Conservation (phyloP, 2,888 invertebrate genomes). For the Drosophila picticornis region DNA sequence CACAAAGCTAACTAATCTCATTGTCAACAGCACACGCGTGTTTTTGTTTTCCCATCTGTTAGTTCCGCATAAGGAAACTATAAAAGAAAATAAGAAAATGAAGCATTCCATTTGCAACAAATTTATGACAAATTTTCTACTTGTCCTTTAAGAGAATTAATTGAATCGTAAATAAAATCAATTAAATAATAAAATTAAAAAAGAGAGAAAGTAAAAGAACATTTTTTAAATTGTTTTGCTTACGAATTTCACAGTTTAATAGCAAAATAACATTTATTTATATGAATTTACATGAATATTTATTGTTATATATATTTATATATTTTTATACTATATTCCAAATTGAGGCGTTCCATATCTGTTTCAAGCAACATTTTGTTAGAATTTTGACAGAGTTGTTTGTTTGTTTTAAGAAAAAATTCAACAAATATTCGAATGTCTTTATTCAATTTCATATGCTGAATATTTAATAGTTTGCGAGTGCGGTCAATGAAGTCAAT, state of each 20-base stretch:
- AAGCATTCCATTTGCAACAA: neutral
- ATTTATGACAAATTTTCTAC: neutral
- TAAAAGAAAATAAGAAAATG: neutral
- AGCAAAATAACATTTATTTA: neutral
- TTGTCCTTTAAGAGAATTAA: neutral
- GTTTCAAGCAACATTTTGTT: neutral
- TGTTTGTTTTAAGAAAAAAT: neutral
- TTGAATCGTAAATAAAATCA: neutral
- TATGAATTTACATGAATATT: neutral
- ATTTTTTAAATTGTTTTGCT: neutral
- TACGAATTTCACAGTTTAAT: neutral
- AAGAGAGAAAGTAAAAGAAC: neutral
- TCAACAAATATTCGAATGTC: conserved; percentile 7
- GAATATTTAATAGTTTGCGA: neutral
- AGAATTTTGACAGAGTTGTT: neutral
- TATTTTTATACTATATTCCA: neutral
- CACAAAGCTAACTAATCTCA: conserved; percentile 15
- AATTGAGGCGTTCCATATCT: neutral
- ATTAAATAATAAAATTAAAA: neutral
- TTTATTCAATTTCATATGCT: conserved; percentile 2
- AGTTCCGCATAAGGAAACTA: neutral
- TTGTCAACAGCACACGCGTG: neutral
- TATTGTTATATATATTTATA: neutral
- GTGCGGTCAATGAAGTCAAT: conserved; percentile 3
- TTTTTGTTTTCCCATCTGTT: conserved; percentile 3